Base-by-base conservation (phyloP, 2,113 vertebrate species). In the Bubo blakistoni region DNA sequence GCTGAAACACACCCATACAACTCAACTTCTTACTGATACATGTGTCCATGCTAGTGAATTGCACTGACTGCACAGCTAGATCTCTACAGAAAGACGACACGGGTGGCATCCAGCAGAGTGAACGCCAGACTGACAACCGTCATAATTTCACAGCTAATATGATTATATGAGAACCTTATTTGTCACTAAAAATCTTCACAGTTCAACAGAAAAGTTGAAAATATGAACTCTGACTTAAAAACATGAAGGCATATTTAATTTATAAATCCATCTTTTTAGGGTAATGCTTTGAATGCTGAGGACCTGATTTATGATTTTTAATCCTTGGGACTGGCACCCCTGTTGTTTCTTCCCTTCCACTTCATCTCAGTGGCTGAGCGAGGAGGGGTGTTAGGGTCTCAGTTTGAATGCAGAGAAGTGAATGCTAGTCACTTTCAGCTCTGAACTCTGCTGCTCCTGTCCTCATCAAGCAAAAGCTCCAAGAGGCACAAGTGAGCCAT, bases 401-500 rank as follows among this genome's bases (percentile, higher is more conserved):
- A 5, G 54, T 61, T 32, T 69, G 59, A 78, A 55, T 9, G 15
- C 9, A 38, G 40, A 22, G 21, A 49, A 49, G 32, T 47, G 54
- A 76, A 46, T 7, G 12, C 27, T 36, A 25, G 44, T 17, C n/a
- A 32, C 40, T 32, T 32, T 59, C 20, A 30, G 36, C 49, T 59
- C 38, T 19, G 27, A 63, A 38, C 30, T 65, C 59, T 27, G 19
- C 44, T 0, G 5, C 38, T 67, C 18, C 25, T 10, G 8, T 34
- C 54, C 29, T 44, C 52, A 30, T 13, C 4, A 11, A 77, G 47
- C 18, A 14, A 40, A 73, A 62, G 7, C 62, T 88, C 55, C 0
- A 0, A 47, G 34, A 38, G 42, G n/a, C 15, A 22, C 38, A 47
- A 13, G 13, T 2, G 2, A 57, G 8, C 7, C 18, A 13, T 4